phyloP scores from a whole-genome alignment of 2,113 vertebrate species.

The Nesogale talazaci region DNA sequence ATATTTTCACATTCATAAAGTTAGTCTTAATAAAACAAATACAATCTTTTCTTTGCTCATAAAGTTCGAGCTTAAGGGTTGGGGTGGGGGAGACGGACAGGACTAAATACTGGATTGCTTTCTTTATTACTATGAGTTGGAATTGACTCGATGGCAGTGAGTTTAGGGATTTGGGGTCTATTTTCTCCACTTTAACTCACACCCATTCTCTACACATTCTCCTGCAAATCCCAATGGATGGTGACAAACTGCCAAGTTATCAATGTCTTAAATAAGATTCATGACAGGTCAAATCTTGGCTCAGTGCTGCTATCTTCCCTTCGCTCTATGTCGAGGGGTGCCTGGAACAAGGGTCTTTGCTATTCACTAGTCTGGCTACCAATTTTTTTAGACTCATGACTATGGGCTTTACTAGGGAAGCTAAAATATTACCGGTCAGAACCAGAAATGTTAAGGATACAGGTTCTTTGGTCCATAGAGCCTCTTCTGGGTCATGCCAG shows the following conservation, averaged over 20 bases:
- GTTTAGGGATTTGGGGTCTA: conserved; percentile 7
- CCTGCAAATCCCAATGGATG: conserved; percentile 3
- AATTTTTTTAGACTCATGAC: too few species aligned
- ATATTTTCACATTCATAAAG: conserved; percentile 1
- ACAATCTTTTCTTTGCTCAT: conserved; percentile 8
- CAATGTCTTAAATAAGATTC: conserved; percentile 49
- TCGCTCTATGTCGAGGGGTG: not conserved
- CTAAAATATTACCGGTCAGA: too few species aligned
- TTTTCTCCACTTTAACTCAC: conserved; percentile 46
- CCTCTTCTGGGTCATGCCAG: too few species aligned
- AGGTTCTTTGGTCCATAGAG: too few species aligned
- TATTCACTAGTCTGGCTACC: not conserved
- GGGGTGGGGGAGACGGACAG: not conserved
- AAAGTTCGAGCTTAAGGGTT: not conserved
- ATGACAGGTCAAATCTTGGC: not conserved
- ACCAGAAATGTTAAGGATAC: too few species aligned
- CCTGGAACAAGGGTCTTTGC: not conserved
- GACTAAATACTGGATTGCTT: conserved; percentile 31
- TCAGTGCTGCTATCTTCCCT: not conserved
- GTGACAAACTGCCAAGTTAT: not conserved
- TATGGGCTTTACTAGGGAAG: not conserved
- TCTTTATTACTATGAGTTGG: conserved; percentile 25
- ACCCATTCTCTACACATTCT: conserved; percentile 32
- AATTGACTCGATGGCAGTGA: not conserved
- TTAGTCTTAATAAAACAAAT: conserved; percentile 44